Conservation (phyloP, 2,888 invertebrate genomes). For the Tipula vernalis region DNA sequence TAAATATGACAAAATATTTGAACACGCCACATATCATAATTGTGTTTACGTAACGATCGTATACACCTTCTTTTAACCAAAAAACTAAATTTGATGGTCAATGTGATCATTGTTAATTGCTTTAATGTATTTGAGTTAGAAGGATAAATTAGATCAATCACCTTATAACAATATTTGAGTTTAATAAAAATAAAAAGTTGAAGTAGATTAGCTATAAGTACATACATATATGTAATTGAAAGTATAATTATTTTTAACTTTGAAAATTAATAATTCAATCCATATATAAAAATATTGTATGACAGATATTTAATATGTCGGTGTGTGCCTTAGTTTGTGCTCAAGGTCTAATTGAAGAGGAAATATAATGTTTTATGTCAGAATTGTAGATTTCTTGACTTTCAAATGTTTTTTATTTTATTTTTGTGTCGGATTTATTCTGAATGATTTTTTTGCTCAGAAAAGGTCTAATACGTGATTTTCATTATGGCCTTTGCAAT, state of each 20-base stretch:
- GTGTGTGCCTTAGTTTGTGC: not conserved
- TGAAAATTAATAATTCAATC: not conserved
- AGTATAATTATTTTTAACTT: not conserved
- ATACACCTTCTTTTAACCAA: not conserved
- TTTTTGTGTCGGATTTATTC: not conserved
- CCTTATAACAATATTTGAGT: not conserved
- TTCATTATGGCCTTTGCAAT: not conserved
- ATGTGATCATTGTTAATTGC: not conserved
- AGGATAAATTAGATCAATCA: not conserved
- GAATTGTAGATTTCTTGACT: not conserved
- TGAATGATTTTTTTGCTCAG: not conserved
- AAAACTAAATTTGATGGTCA: not conserved
- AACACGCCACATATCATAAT: not conserved
- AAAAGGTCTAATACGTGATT: not conserved
- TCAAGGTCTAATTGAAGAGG: not conserved
- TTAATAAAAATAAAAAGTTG: not conserved
- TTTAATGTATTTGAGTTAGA: not conserved
- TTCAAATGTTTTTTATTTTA: not conserved
- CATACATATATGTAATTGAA: not conserved
- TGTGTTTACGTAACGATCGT: not conserved
- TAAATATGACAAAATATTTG: not conserved
- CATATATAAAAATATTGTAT: not conserved
- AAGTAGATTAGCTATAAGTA: not conserved
- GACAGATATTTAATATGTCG: not conserved
- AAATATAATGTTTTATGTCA: not conserved